These are phyloP conservation scores for Pholis gunnellus DNA, from an alignment of 2,113 vertebrate species.

Conservation along the genomic window DNA sequence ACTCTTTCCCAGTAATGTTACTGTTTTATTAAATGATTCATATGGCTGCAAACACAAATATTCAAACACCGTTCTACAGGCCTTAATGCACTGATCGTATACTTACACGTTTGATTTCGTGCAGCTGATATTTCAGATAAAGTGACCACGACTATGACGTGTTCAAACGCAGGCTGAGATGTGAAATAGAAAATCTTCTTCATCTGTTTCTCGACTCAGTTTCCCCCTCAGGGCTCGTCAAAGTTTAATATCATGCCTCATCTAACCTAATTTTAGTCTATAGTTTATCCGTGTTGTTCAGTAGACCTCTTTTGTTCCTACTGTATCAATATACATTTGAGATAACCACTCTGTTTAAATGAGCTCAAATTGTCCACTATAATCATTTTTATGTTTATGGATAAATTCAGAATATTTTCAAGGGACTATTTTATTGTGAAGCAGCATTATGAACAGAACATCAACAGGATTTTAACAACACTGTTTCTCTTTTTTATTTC, in stretches of 20 bases:
- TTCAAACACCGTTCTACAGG: not conserved
- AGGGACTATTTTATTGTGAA: not conserved
- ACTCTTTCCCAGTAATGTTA: not conserved
- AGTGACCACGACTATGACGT: not conserved
- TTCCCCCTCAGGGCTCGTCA: not conserved
- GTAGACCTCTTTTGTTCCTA: not conserved
- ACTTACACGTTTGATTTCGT: not conserved
- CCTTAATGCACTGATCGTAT: not conserved
- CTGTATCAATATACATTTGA: not conserved
- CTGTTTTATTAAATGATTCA: not conserved
- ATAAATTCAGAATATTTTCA: not conserved
- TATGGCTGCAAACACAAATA: not conserved
- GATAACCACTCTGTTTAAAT: not conserved
- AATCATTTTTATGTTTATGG: not conserved
- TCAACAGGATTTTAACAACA: not conserved
- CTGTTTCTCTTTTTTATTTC: conserved; percentile 27
- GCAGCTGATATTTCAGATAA: not conserved
- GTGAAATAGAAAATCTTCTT: not conserved
- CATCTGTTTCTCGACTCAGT: not conserved
- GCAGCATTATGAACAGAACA: not conserved
- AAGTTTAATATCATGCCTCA: conserved; percentile 3
- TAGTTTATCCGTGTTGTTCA: not conserved
- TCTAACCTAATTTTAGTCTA: not conserved
- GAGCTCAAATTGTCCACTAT: not conserved
- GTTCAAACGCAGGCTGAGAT: not conserved